A percentile compares a stretch with the other conserved stretches of the same genome.
Evolutionary conservation across 2,797 vertebrate genomes (phyloP).

Genomic region (Sebastes minor): DNA sequence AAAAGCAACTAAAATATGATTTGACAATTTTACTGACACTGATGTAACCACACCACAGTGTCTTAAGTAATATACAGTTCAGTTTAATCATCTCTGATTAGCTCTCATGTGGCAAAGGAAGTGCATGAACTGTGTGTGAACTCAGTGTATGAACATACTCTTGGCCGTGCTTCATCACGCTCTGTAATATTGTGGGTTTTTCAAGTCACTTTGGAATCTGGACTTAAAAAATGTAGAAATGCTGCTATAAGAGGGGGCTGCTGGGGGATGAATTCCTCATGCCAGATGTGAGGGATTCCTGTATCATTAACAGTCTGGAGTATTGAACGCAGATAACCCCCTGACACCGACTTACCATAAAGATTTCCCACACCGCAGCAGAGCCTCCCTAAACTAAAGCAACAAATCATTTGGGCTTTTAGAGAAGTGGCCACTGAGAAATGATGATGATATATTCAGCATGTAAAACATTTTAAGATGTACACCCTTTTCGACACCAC

Average conservation of each 20-base stretch:
- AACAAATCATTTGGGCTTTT: conserved; percentile 17
- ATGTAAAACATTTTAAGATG: not conserved
- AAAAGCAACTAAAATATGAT: no score
- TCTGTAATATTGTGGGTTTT: conserved; percentile 39
- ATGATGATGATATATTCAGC: not conserved
- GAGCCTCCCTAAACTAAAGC: not conserved
- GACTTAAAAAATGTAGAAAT: conserved; percentile 35
- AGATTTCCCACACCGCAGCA: conserved; percentile 25
- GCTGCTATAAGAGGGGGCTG: not conserved
- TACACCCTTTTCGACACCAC: not conserved
- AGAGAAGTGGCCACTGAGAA: not conserved
- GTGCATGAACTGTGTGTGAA: conserved; percentile 54
- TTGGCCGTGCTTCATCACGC: conserved; percentile 31
- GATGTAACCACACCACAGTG: not conserved
- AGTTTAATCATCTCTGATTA: not conserved
- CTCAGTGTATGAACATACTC: conserved; percentile 28
- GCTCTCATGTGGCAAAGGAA: conserved; percentile 2
- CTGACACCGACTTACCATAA: not conserved
- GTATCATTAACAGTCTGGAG: conserved; percentile 54
- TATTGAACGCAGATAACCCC: conserved; percentile 33
- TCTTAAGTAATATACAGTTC: not conserved
- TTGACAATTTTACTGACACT: not conserved
- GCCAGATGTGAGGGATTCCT: conserved; percentile 64
- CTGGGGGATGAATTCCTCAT: conserved; percentile 32
- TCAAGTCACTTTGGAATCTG: conserved; percentile 43